Conservation (phyloP, 2,113 vertebrate species). For the Pollachius pollachius region DNA sequence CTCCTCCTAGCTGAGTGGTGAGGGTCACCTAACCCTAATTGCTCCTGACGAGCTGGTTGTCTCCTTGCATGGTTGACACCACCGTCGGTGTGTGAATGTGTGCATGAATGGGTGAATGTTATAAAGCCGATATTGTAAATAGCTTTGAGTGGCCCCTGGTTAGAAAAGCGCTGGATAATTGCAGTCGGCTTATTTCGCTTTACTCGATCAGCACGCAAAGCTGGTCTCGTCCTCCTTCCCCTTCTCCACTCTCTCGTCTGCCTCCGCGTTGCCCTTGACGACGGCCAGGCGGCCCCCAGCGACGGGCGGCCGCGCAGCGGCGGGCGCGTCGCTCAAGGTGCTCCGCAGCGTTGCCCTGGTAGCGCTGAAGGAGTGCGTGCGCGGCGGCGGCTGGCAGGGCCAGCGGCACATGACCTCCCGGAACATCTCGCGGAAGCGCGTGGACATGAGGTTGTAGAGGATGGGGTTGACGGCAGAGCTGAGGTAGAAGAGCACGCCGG, state of each 20-base stretch:
- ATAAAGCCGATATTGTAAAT: too few relatives aligned
- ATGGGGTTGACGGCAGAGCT: constrained; percentile 88
- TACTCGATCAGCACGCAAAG: constrained; percentile 40
- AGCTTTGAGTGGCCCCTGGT: too few relatives aligned
- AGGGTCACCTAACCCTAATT: too few relatives aligned
- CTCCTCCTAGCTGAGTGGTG: too few relatives aligned
- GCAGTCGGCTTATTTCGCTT: not conserved
- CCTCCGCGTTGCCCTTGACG: constrained; percentile 47
- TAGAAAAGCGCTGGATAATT: too few relatives aligned
- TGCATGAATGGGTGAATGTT: too few relatives aligned
- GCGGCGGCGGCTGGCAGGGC: constrained; percentile 14
- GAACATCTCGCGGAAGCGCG: constrained; percentile 91
- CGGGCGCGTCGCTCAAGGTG: constrained; percentile 72
- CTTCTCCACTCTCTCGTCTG: constrained; percentile 25
- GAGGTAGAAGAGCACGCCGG: constrained; percentile 90
- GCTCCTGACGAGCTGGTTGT: too few relatives aligned
- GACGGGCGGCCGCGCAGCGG: constrained; percentile 17
- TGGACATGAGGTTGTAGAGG: constrained; percentile 95
- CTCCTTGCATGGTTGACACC: too few relatives aligned
- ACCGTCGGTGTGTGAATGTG: too few relatives aligned
- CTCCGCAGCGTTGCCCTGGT: constrained; percentile 79
- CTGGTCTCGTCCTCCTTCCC: constrained; percentile 26
- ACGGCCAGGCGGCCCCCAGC: constrained; percentile 45
- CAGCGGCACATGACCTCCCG: constrained; percentile 81
- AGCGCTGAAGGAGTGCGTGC: constrained; percentile 71